Evolutionary conservation across 2,888 invertebrate genomes (phyloP).

Genomic region (Pseudeuparius sepicola): DNA sequence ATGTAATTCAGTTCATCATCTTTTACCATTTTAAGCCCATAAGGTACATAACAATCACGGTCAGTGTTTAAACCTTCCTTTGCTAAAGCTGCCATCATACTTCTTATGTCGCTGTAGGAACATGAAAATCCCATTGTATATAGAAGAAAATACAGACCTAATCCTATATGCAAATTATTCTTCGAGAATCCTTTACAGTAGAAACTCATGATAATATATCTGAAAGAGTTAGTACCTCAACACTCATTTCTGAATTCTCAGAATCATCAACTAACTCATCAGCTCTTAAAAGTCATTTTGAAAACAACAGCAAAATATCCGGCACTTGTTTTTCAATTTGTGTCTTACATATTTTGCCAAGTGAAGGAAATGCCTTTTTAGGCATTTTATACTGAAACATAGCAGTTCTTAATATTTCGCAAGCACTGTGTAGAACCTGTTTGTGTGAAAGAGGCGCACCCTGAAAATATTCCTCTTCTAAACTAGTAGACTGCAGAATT

Average conservation of each 20-base stretch:
- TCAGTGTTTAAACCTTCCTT: conserved; percentile 5
- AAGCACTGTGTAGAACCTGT: neutral
- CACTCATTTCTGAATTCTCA: conserved; percentile 2
- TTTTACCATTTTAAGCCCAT: conserved; percentile 5
- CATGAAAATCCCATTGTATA: conserved; percentile 10
- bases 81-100: conserved; percentile 6
- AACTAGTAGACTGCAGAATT: conserved; percentile 1
- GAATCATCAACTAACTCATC: conserved; percentile 3
- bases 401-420: conserved; percentile 2
- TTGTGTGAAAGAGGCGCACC: conserved; percentile 2
- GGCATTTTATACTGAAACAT: conserved; percentile 2
- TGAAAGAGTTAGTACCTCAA: conserved; percentile 3
- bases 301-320: conserved; percentile 1
- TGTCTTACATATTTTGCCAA: conserved; percentile 2
- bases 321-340: conserved; percentile 1
- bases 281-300: conserved; percentile 1
- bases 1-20: conserved; percentile 7
- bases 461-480: conserved; percentile 2
- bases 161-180: conserved; percentile 3
- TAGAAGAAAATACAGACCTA: conserved; percentile 4
- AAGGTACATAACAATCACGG: conserved; percentile 1
- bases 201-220: conserved; percentile 5
- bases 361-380: conserved; percentile 2
- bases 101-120: conserved; percentile 10
- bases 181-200: conserved; percentile 7